phyloP scores from a whole-genome alignment of 2,888 invertebrate genomes.

The Cephus pygmeus region DNA sequence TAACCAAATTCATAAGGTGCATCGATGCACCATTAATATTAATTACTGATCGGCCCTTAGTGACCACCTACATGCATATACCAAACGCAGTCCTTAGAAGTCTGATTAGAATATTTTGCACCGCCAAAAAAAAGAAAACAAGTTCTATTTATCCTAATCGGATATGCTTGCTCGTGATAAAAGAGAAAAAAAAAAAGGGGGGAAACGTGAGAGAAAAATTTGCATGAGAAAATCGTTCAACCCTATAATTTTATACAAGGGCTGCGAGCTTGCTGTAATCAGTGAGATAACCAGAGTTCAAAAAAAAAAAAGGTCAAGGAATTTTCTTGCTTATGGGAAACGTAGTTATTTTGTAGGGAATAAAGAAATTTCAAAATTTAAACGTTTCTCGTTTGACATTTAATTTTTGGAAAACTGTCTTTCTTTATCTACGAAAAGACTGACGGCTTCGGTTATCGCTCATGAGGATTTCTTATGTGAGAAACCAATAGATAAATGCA shows the following conservation, averaged over 20 bases:
- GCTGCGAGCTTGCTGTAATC: neutral
- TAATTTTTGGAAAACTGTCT: neutral
- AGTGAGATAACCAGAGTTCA: neutral
- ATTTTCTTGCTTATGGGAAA: neutral
- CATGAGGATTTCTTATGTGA: neutral
- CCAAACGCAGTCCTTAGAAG: constrained; percentile 13
- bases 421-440: neutral
- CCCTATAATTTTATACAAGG: neutral
- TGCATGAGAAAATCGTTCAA: constrained; percentile 23
- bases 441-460: neutral
- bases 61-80: too few relatives aligned
- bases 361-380: neutral
- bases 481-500: neutral
- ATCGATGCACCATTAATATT: too few relatives aligned
- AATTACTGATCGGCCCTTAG: too few relatives aligned
- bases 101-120: constrained; percentile 20
- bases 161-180: neutral
- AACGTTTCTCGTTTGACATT: neutral
- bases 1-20: too few relatives aligned
- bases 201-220: constrained; percentile 15
- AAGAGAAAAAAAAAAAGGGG: neutral
- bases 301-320: neutral
- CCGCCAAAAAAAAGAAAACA: constrained; percentile 17
- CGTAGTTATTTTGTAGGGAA: neutral
- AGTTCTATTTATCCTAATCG: neutral